Evolutionary conservation across 2,888 invertebrate genomes (phyloP).

Genomic region (Diabrotica balteata): DNA sequence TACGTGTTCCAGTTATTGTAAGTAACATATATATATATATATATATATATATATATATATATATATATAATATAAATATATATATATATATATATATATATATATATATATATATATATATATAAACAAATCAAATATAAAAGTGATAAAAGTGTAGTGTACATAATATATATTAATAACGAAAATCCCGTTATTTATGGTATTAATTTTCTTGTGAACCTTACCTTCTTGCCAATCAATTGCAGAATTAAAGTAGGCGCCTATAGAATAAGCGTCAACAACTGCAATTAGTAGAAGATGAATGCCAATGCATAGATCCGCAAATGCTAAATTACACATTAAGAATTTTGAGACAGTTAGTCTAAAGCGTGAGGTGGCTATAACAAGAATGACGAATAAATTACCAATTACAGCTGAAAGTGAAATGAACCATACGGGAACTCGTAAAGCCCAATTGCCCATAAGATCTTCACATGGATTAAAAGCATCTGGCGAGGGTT

Average conservation of each 20-base stretch:
- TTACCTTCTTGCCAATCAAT: constrained; percentile 72
- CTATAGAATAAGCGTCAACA: constrained; percentile 69
- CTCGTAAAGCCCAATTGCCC: constrained; percentile 65
- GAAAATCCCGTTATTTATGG: no score
- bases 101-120: no score
- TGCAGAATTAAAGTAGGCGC: constrained; percentile 72
- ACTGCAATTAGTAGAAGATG: constrained; percentile 69
- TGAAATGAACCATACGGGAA: constrained; percentile 69
- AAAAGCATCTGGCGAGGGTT: constrained; percentile 68
- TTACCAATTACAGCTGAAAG: constrained; percentile 71
- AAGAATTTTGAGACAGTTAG: constrained; percentile 66
- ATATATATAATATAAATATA: no score
- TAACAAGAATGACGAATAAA: constrained; percentile 69
- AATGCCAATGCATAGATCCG: constrained; percentile 72
- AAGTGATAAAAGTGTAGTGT: no score
- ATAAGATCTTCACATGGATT: constrained; percentile 73
- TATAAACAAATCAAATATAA: no score
- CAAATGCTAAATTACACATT: constrained; percentile 72
- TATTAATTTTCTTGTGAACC: neutral
- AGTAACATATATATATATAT: no score
- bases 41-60: no score
- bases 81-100: no score
- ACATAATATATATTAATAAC: no score
- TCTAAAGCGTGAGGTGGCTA: constrained; percentile 61
- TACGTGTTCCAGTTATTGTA: no score